These are phyloP conservation scores for Chymomyza costata DNA, from an alignment of 1,140 invertebrate genomes.

Conservation along the genomic window DNA sequence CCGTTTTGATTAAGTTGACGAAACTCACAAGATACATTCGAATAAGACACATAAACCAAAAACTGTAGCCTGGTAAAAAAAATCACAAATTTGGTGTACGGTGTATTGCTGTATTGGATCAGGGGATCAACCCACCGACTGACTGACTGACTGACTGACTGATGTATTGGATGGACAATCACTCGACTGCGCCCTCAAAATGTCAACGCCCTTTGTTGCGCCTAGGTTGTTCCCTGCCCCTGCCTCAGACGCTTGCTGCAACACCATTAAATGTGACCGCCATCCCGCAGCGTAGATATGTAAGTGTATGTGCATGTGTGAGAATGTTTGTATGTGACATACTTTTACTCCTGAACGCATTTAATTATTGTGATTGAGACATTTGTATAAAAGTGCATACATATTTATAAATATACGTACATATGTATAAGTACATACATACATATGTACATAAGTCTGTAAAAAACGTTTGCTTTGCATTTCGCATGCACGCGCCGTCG, in stretches of 20 bases:
- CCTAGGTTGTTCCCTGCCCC: too few species aligned
- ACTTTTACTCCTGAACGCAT: constrained; percentile 67
- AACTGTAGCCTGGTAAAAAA: too few species aligned
- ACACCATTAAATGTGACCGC: constrained; percentile 13
- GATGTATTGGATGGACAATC: constrained; percentile 52
- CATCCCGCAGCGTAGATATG: not conserved
- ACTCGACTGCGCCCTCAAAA: constrained; percentile 62
- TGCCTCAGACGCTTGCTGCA: constrained; percentile 17
- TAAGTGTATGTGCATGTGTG: not conserved
- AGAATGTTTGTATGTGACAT: constrained; percentile 41
- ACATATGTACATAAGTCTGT: not conserved
- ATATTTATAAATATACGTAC: not conserved
- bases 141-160: constrained; percentile 26
- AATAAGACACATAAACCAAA: constrained; percentile 24
- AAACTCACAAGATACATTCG: constrained; percentile 49
- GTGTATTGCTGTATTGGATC: not conserved
- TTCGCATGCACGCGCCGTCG: constrained; percentile 57
- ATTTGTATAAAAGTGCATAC: constrained; percentile 28
- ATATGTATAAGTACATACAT: not conserved
- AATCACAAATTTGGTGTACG: too few species aligned
- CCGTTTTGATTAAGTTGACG: constrained; percentile 65
- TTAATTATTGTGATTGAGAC: constrained; percentile 71
- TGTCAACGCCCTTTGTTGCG: constrained; percentile 65
- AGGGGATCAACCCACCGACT: not conserved
- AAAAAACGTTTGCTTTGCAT: constrained; percentile 69